Evolutionary conservation across 92 coral and sea anemone species (phyloP).

Genomic region (Heteractis magnifica): DNA sequence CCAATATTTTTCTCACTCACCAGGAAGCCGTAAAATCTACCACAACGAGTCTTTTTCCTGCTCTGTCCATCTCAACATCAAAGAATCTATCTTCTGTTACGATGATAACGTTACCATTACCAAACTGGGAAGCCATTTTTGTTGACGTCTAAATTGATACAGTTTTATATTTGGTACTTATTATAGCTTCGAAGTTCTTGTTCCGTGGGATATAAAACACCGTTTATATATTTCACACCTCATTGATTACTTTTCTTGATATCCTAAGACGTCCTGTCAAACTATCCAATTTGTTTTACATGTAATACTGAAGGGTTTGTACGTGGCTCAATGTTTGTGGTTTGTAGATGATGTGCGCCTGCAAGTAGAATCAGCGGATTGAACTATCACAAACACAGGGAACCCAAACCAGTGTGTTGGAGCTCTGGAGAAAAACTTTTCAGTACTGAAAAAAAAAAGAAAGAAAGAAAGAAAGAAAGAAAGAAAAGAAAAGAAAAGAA

Average conservation of each 20-base stretch:
- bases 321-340: conserved; percentile 32
- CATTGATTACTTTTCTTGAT: background rate
- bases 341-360: conserved; percentile 4
- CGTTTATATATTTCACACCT: background rate
- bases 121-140: conserved; percentile 64
- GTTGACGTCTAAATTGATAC: too few relatives aligned
- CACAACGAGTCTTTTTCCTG: conserved; percentile 78
- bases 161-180: background rate
- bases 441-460: background rate
- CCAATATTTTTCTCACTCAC: conserved; percentile 39
- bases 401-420: conserved; percentile 16
- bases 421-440: background rate
- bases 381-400: conserved; percentile 3
- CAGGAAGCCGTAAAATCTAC: conserved; percentile 93
- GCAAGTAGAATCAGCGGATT: conserved; percentile 18
- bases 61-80: conserved; percentile 76
- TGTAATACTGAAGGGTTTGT: background rate
- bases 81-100: conserved; percentile 66
- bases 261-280: background rate
- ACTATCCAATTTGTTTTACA: background rate
- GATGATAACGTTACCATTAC: conserved; percentile 83
- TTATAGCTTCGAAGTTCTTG: background rate
- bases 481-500: too few relatives aligned
- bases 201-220: background rate
- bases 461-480: background rate